Evolutionary conservation across 2,888 invertebrate species (phyloP).

Genomic region (Melolontha melolontha): DNA sequence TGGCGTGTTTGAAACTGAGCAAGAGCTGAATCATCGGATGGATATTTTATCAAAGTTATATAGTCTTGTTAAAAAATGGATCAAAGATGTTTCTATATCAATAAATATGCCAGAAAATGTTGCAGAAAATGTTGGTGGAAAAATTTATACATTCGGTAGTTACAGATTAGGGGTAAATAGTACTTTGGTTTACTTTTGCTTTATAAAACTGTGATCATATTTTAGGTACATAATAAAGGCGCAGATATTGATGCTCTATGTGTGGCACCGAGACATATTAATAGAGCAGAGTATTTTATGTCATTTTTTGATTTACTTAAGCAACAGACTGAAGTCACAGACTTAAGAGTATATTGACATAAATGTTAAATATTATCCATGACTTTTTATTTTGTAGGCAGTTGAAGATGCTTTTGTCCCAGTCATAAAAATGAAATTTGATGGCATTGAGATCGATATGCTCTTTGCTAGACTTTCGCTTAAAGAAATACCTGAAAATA

Average conservation of each 20-base stretch:
- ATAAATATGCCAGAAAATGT: slow-evolving; percentile 94
- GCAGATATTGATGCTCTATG: slow-evolving; percentile 99
- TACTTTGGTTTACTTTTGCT: background rate
- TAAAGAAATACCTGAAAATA: slow-evolving; percentile 93
- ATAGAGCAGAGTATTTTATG: slow-evolving; percentile 93
- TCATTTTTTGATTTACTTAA: slow-evolving; percentile 93
- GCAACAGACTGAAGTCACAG: slow-evolving; percentile 86
- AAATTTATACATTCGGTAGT: slow-evolving; percentile 99
- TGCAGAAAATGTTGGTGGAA: slow-evolving; percentile 94
- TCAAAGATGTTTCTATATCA: slow-evolving; percentile 86
- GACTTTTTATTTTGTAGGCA: slow-evolving; percentile 69
- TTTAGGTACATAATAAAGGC: slow-evolving; percentile 90
- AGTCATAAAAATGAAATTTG: slow-evolving; percentile 99
- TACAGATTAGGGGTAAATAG: slow-evolving; percentile 86
- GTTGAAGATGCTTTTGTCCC: slow-evolving; percentile 99
- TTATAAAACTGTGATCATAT: slow-evolving; percentile 28
- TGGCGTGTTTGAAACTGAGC: slow-evolving; percentile 91
- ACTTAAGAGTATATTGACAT: slow-evolving; percentile 74
- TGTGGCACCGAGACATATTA: slow-evolving; percentile 96
- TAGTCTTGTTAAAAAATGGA: slow-evolving; percentile 93
- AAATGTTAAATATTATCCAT: slow-evolving; percentile 12
- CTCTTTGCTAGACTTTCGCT: slow-evolving; percentile 94
- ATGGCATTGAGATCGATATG: slow-evolving; percentile 98
- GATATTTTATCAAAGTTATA: slow-evolving; percentile 88
- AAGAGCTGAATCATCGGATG: slow-evolving; percentile 91